These are phyloP conservation scores for Helicoverpa assulta DNA, from an alignment of 2,888 invertebrate genomes.

Conservation along the genomic window DNA sequence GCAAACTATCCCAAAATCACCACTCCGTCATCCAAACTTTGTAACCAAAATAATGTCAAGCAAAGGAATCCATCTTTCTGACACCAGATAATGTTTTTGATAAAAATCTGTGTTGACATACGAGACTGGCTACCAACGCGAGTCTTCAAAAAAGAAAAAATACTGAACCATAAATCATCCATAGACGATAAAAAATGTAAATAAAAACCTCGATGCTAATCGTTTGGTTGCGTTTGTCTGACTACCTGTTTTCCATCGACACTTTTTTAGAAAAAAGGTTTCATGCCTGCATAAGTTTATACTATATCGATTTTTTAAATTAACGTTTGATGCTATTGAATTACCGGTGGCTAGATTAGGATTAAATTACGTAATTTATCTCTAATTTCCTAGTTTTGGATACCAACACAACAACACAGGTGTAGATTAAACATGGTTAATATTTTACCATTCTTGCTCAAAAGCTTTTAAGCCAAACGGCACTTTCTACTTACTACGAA, in stretches of 20 bases:
- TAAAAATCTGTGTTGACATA: conserved; percentile 74
- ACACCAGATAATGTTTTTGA: conserved; percentile 58
- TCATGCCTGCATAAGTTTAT: not conserved
- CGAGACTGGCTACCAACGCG: conserved; percentile 67
- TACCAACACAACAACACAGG: not conserved
- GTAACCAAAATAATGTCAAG: conserved; percentile 24
- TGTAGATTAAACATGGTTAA: no score
- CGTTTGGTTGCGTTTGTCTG: conserved; percentile 75
- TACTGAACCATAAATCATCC: conserved; percentile 72
- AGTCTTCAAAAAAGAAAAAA: conserved; percentile 63
- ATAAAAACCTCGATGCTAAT: conserved; percentile 74
- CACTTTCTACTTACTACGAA: not conserved
- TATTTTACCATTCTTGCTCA: no score
- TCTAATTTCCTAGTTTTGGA: not conserved
- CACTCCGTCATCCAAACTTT: conserved; percentile 30
- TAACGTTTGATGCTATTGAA: conserved; percentile 20
- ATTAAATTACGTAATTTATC: not conserved
- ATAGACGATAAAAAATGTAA: conserved; percentile 69
- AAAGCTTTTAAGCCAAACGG: not conserved
- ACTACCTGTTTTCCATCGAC: conserved; percentile 77
- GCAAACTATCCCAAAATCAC: conserved; percentile 27
- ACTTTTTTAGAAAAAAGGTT: conserved; percentile 38
- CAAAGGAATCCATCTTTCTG: conserved; percentile 54
- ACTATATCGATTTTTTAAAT: conserved; percentile 11
- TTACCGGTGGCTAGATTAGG: conserved; percentile 1